Evolutionary conservation across 2,797 vertebrate species (phyloP).

Genomic region (Kryptolebias ocellatus): DNA sequence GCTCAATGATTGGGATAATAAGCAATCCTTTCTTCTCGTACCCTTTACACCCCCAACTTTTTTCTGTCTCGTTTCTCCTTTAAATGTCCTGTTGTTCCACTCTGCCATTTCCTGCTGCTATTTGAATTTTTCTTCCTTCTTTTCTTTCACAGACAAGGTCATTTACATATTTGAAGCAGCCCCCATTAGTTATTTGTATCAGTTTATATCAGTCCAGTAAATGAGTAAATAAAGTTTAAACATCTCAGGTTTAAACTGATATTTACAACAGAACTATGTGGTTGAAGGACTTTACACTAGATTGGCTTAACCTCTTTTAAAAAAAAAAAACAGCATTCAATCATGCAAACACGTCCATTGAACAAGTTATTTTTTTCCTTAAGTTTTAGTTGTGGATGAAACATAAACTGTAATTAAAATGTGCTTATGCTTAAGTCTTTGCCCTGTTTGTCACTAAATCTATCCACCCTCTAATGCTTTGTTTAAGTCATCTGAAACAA

Average conservation of each 20-base stretch:
- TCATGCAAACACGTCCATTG: constrained; percentile 19
- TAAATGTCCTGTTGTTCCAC: constrained; percentile 76
- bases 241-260: too few relatives aligned
- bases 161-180: constrained; percentile 34
- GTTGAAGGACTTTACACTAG: too few relatives aligned
- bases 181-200: constrained; percentile 23
- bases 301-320: constrained; percentile 18
- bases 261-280: too few relatives aligned
- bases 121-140: constrained; percentile 59
- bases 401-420: constrained; percentile 63
- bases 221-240: too few relatives aligned
- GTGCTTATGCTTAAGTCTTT: constrained; percentile 45
- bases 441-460: constrained; percentile 52
- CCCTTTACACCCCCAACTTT: constrained; percentile 64
- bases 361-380: constrained; percentile 15
- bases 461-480: constrained; percentile 52
- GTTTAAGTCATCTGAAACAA: constrained; percentile 66
- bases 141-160: constrained; percentile 63
- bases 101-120: constrained; percentile 58
- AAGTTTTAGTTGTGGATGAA: constrained; percentile 54
- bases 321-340: constrained; percentile 34
- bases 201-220: background rate
- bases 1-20: constrained; percentile 86
- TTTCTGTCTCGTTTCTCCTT: constrained; percentile 73
- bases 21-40: constrained; percentile 71